Evolutionary conservation across 2,113 vertebrate genomes (phyloP).

Genomic region (Gallinago undulata): DNA sequence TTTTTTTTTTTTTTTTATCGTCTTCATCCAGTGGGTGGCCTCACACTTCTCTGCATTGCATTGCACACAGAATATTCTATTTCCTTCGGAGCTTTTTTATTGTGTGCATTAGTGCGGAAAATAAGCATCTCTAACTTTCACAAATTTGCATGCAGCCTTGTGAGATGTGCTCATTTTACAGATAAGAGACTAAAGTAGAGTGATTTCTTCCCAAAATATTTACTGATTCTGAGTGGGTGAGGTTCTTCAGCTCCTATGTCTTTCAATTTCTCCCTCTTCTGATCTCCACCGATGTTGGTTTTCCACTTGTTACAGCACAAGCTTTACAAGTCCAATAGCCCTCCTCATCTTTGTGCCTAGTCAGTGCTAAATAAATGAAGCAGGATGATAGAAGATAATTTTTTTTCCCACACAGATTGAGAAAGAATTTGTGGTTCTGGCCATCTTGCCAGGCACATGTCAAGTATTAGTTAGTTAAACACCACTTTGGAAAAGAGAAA

Average conservation of each 20-base stretch:
- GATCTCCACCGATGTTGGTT: not conserved
- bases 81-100: not conserved
- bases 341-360: not conserved
- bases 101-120: not conserved
- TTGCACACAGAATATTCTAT: not conserved
- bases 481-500: not conserved
- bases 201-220: not conserved
- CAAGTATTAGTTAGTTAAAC: not conserved
- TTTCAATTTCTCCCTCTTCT: not conserved
- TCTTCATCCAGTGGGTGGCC: not conserved
- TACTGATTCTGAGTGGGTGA: not conserved
- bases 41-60: not conserved
- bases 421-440: slow-evolving; percentile 16
- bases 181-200: not conserved
- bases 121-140: not conserved
- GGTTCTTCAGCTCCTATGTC: not conserved
- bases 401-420: not conserved
- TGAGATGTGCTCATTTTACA: not conserved
- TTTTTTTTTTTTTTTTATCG: not conserved
- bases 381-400: not conserved
- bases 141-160: not conserved
- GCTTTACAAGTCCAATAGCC: not conserved
- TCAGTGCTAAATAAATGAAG: slow-evolving; percentile 20
- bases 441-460: not conserved
- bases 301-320: not conserved